Base-by-base conservation (phyloP, 2,113 vertebrate species). In the Lepidothrix coronata region DNA sequence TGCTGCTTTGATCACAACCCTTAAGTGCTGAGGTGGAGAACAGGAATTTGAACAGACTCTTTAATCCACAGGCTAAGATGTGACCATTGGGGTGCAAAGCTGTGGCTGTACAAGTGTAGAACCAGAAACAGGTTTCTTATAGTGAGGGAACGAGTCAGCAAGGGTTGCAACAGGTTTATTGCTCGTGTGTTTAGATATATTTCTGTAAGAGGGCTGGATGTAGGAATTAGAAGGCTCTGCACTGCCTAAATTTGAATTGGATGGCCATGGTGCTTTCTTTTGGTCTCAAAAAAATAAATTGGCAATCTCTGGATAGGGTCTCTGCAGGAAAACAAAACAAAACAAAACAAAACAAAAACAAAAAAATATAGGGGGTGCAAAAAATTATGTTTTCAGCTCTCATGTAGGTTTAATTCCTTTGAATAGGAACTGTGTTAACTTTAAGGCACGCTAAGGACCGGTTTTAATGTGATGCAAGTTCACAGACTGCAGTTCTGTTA, bases 101-200 rank as follows among this genome's bases (percentile, higher is more conserved):
- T 33, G 31, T 16, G 30, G 58, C 37, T 62, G 49, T 21, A 25
- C 24, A 30, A n/a, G 39, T 14, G 27, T 51, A 70, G 85, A 68
- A 20, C 15, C 44, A 55, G 28, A 41, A 80, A n/a, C 17, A 27
- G 17, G 14, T 14, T 17, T 43, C 52, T 58, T 67, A 8, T 1
- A 6, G 30, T 5, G 28, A 78, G 13, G 48, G 49, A 33, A 28
- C n/a, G 24, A 51, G 44, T 41, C 55, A 41, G 48, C 41, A 10
- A 39, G 39, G 55, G 9, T 24, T 27, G 14, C 41, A 89, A 22
- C 44, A 79, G 33, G 28, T 33, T 77, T 44, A 5, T 24, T 1
- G 1, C 39, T 54, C 0, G 4, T 0, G 4, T 4, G 48, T 52
- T 72, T 21, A 33, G 55, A 3, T 24, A 23, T 6, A 52, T 72